Base-by-base conservation (phyloP, 2,797 vertebrate genomes). In the Sebastes aleutianus region DNA sequence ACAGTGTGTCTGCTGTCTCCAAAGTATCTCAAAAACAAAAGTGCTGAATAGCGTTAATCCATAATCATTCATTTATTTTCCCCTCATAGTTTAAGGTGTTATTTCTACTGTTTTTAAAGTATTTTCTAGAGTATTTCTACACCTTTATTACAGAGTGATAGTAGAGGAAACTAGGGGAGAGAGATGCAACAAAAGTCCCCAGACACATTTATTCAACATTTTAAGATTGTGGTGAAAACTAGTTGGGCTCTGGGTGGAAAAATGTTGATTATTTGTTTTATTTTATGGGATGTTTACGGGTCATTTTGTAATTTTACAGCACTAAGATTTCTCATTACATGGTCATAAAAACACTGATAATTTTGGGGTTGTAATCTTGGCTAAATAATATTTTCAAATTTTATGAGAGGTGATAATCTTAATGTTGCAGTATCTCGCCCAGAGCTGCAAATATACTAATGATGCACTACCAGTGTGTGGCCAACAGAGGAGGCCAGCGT, bases 401-500 rank as follows among this genome's bases (percentile, higher is more conserved):
- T 43, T 3, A 27, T 18, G 13, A 63, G 24, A 24, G 32, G 13
- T 16, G 34, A 1, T 26, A 0, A 70, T 62, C 26, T 57, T 62
- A 4, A 13, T 53, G 2, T 53, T 79, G 34, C 9, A 70, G 6
- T 58, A 64, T 58, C 1, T 70, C 26, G 1, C 13, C 50, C n/a
- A 53, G 4, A 29, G 22, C 1, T 22, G 10, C 13, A 47, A 50
- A 58, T 18, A 57, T 27, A 24, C 12, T 47, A 14, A 58, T 32
- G 4, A 9, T 82, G 78, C 67, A 88, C 7, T 85, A 26, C 24
- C 26, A 14, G 24, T 20, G 2, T 76, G 3, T 59, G 13, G 12
- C 84, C 90, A 91, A 66, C 86, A 90, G 91, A 78, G 79, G 89
- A 16, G 2, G 90, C 31, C 24, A 34, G n/a, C 58, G 54, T 16